phyloP scores from a whole-genome alignment of 1,140 invertebrate species.

The Aphelenchoides fujianensis region DNA sequence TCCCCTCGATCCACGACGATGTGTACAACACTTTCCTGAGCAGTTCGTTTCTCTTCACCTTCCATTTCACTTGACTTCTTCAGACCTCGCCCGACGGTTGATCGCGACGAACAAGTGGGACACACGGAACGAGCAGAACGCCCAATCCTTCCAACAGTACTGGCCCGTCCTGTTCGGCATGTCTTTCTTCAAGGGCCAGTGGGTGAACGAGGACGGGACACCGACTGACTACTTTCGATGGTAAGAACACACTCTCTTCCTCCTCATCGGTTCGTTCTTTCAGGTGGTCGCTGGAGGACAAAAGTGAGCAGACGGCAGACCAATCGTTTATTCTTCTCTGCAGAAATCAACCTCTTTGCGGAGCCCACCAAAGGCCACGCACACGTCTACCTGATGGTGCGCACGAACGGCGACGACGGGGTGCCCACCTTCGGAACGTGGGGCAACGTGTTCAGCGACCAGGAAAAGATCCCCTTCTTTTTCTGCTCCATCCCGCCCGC shows the following conservation, averaged over 20 bases:
- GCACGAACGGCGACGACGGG: conserved; percentile 16
- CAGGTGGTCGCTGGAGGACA: conserved; percentile 20
- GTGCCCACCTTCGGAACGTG: conserved; percentile 22
- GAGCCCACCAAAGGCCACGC: conserved; percentile 12
- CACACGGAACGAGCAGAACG: neutral
- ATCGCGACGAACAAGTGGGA: neutral
- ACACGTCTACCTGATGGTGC: conserved; percentile 15
- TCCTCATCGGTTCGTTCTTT: neutral
- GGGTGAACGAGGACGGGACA: conserved; percentile 16
- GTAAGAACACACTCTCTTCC: neutral
- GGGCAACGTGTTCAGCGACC: conserved; percentile 18
- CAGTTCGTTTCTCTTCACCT: neutral
- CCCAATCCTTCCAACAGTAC: conserved; percentile 1
- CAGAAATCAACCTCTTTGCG: conserved; percentile 7
- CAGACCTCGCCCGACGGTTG: neutral
- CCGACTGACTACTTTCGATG: conserved; percentile 20
- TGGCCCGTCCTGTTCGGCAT: conserved; percentile 19
- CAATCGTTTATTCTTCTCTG: neutral
- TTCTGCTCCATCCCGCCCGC: neutral
- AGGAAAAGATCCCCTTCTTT: conserved; percentile 3
- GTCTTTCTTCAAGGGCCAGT: neutral
- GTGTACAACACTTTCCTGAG: conserved; percentile 11
- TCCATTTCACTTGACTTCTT: conserved; percentile 2
- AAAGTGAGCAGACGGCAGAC: neutral
- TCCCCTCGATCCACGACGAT: conserved; percentile 23